phyloP scores from a whole-genome alignment of 1,140 invertebrate species.

The Hylaeus anthracinus region DNA sequence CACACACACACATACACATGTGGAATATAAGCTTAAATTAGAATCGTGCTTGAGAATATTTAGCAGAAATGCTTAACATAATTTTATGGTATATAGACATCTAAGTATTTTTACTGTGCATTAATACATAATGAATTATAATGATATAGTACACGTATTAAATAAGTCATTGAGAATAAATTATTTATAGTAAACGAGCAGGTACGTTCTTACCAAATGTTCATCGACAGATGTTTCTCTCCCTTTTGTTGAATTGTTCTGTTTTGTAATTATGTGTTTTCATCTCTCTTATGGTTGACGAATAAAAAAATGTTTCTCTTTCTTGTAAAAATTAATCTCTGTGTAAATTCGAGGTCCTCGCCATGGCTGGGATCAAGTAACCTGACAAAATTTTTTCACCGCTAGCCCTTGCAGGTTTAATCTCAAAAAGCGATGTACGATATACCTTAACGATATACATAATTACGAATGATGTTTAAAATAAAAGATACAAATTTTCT shows the following conservation, averaged over 20 bases:
- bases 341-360: too few species aligned
- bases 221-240: not conserved
- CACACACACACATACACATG: too few species aligned
- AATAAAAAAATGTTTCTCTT: constrained; percentile 4
- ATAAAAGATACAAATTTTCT: not conserved
- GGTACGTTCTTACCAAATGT: constrained; percentile 22
- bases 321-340: not conserved
- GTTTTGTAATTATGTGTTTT: constrained; percentile 51
- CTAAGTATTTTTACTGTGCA: constrained; percentile 40
- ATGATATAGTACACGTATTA: not conserved
- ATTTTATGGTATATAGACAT: constrained; percentile 17
- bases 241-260: constrained; percentile 54
- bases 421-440: too few species aligned
- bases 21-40: not conserved
- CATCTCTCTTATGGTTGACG: constrained; percentile 43
- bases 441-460: constrained; percentile 45
- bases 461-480: constrained; percentile 44
- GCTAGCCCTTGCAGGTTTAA: too few species aligned
- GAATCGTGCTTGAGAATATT: constrained; percentile 17
- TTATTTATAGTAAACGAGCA: not conserved
- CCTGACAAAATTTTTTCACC: too few species aligned
- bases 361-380: too few species aligned
- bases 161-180: not conserved
- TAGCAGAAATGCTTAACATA: constrained; percentile 39
- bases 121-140: constrained; percentile 9